phyloP scores from a whole-genome alignment of 2,888 invertebrate genomes.

The Mythimna pallens region DNA sequence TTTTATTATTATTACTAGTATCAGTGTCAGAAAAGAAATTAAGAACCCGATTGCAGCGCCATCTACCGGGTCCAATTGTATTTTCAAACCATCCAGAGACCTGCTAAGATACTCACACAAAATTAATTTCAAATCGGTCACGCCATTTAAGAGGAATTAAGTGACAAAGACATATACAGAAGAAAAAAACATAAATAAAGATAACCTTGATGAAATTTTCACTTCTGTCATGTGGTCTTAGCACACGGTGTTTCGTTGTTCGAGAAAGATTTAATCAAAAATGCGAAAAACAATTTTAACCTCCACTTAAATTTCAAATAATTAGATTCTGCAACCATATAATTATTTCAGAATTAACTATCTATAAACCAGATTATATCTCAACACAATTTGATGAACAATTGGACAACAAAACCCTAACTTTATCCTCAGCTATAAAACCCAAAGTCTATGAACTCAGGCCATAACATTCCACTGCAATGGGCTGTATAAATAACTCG shows the following conservation, averaged over 20 bases:
- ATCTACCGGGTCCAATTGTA: too few species aligned
- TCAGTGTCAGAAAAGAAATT: too few species aligned
- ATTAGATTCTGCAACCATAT: neutral
- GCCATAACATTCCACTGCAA: constrained; percentile 44
- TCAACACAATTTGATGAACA: constrained; percentile 15
- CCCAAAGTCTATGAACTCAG: constrained; percentile 7
- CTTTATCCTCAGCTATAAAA: constrained; percentile 42
- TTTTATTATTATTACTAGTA: too few species aligned
- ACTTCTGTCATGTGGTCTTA: too few species aligned
- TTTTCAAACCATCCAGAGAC: too few species aligned
- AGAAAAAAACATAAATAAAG: too few species aligned
- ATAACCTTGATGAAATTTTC: too few species aligned
- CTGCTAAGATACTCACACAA: too few species aligned
- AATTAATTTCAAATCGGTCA: too few species aligned
- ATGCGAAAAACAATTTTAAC: neutral
- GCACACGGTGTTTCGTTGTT: neutral
- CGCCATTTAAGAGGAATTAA: too few species aligned
- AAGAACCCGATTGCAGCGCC: too few species aligned
- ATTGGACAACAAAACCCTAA: constrained; percentile 19
- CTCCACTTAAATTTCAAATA: neutral
- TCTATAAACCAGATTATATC: constrained; percentile 19
- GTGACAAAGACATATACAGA: too few species aligned
- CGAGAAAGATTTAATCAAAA: neutral
- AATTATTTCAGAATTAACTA: neutral
- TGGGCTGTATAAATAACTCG: constrained; percentile 51